A percentile compares a stretch with the other conserved stretches of the same genome.
Evolutionary conservation across 2,888 invertebrate species (phyloP).

Genomic region (Mythimna vitellina): DNA sequence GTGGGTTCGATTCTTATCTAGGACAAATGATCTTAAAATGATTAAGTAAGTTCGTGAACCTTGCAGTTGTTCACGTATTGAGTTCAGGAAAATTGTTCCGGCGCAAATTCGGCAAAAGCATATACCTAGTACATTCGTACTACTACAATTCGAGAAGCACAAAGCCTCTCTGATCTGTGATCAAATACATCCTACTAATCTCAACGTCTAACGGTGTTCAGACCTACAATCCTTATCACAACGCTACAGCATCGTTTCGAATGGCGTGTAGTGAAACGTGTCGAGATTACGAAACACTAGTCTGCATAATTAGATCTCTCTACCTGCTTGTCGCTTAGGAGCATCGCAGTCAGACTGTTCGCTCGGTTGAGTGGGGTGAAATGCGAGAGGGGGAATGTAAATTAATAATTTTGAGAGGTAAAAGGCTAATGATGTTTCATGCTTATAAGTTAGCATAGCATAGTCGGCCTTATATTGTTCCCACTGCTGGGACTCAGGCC

Average conservation of each 20-base stretch:
- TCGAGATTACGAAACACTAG: constrained; percentile 48
- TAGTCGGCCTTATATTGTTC: too few relatives aligned
- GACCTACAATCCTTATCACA: constrained; percentile 48
- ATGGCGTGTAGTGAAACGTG: constrained; percentile 47
- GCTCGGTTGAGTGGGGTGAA: background rate
- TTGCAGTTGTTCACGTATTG: too few relatives aligned
- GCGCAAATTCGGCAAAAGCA: too few relatives aligned
- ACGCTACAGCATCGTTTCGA: constrained; percentile 40
- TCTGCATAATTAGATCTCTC: constrained; percentile 48
- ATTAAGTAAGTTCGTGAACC: too few relatives aligned
- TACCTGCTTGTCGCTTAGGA: constrained; percentile 26
- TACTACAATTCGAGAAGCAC: background rate
- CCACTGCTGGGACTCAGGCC: too few relatives aligned
- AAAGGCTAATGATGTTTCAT: background rate
- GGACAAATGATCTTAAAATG: too few relatives aligned
- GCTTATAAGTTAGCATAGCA: background rate
- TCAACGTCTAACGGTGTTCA: constrained; percentile 30
- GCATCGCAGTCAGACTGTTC: constrained; percentile 10
- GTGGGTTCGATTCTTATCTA: too few relatives aligned
- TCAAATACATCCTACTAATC: constrained; percentile 23
- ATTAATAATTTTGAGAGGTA: background rate
- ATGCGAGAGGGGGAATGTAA: background rate
- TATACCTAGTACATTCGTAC: too few relatives aligned
- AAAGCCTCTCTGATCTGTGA: constrained; percentile 2
- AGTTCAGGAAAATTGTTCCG: too few relatives aligned